Percentiles rank a stretch among this genome's conserved stretches.
Conservation (phyloP, 2,797 vertebrate species). For the Loris lydekkerianus region DNA sequence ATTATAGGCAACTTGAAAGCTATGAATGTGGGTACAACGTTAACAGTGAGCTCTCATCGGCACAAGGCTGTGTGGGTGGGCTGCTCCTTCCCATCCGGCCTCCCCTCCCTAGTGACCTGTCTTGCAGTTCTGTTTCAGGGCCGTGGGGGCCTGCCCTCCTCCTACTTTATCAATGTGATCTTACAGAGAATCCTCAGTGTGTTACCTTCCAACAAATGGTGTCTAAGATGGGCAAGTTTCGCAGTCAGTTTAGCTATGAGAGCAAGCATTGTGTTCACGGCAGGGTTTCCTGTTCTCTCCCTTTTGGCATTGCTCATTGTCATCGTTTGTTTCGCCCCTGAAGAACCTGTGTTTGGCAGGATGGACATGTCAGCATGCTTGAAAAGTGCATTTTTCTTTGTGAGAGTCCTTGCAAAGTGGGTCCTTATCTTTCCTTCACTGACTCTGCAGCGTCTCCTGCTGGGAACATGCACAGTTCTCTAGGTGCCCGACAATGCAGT, state of each 20-base stretch:
- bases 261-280: not conserved
- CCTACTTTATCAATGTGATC: not conserved
- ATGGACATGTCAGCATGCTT: not conserved
- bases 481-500: accelerated
- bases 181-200: not conserved
- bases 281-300: conserved; percentile 30
- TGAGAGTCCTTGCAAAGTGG: not conserved
- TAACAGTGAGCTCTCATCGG: not conserved
- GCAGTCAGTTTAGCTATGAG: not conserved
- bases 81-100: not conserved
- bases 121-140: not conserved
- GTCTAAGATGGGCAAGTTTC: conserved; percentile 38
- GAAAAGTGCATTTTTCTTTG: conserved; percentile 16
- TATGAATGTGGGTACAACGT: not conserved
- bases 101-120: not conserved
- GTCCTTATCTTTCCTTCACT: not conserved
- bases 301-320: not conserved
- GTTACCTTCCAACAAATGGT: conserved; percentile 27
- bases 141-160: not conserved
- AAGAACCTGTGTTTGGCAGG: conserved; percentile 63
- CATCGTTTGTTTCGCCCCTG: not conserved
- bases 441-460: not conserved
- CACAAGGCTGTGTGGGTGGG: not conserved
- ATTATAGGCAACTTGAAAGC: not conserved
- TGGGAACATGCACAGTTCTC: not conserved